Evolutionary conservation across 2,888 invertebrate genomes (phyloP), one percentile per base, ranked within the genome.

Genomic region (Tineola bisselliella): DNA sequence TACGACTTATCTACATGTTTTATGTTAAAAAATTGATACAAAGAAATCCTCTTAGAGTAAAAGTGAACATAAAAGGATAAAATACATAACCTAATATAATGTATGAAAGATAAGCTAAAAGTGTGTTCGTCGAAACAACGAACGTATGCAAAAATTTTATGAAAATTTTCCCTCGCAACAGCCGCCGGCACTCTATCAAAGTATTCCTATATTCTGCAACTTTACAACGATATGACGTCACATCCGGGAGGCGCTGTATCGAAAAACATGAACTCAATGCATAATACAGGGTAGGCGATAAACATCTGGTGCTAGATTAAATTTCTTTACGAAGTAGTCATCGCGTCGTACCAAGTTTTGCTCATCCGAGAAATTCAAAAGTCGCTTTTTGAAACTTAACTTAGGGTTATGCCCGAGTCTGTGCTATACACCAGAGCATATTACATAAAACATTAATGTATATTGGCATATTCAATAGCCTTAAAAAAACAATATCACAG

Each of bases 121-220:
- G 17, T 54, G 25, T 54, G 10, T 54, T 48, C 18, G 54, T n/a
- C 10, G n/a, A 25, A 25, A 25, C 54, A 54, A 54, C 54, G 54
- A 54, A 54, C 54, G 54, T 54, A 54, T 54, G 54, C 54, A 25
- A 54, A 54, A 25, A 17, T 54, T 12, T 48, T 13, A 48, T 48
- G 19, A 54, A 54, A 54, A 54, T 54, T 54, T 25, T 25, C n/a
- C 56, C 15, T 31, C 58, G 33, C 15, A 58, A 33, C 19, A 58
- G 58, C 58, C 58, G 58, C 33, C 58, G 58, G 58, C 31, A 33
- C 15, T 58, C 58, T 13, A 58, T 58, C 58, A 58, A 58, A 58
- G 15, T 58, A 25, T 33, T 31, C 58, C 33, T 15, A 58, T 58
- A 58, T 58, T 33, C 58, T 33, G 33, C 58, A 58, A 58, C 33